Evolutionary conservation across 2,888 invertebrate species (phyloP).

Genomic region (Strigamia transsilvanica): DNA sequence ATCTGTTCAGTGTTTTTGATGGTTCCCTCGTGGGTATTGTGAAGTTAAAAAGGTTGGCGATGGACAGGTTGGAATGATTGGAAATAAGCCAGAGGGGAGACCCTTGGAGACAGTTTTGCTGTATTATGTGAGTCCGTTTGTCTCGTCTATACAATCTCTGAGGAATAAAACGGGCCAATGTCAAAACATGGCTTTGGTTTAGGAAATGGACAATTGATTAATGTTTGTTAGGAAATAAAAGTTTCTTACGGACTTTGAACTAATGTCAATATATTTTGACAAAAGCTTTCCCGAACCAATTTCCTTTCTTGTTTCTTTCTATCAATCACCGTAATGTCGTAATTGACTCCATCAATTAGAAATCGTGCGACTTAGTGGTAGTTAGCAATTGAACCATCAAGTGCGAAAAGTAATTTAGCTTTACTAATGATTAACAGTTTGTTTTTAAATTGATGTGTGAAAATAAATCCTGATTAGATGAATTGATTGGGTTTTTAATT

Average conservation of each 20-base stretch:
- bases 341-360: background rate
- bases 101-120: conserved; percentile 37
- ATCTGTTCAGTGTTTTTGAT: conserved; percentile 36
- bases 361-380: background rate
- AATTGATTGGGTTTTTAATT: conserved; percentile 24
- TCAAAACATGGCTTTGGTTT: conserved; percentile 33
- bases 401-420: conserved; percentile 6
- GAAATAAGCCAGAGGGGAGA: conserved; percentile 35
- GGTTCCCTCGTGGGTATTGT: conserved; percentile 23
- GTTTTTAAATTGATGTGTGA: background rate
- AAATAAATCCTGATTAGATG: background rate
- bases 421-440: background rate
- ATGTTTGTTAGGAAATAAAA: background rate
- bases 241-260: background rate
- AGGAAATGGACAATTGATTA: conserved; percentile 33
- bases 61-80: conserved; percentile 43
- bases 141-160: conserved; percentile 17
- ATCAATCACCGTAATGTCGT: background rate
- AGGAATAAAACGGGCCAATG: background rate
- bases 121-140: conserved; percentile 17
- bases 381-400: background rate
- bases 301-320: background rate
- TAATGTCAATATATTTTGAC: conserved; percentile 10
- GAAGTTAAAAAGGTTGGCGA: conserved; percentile 24
- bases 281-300: background rate